A percentile compares a stretch with the other conserved stretches of the same genome.
phyloP scores from a whole-genome alignment of 2,113 vertebrate species.

The Cryptomyrus ogoouensis region DNA sequence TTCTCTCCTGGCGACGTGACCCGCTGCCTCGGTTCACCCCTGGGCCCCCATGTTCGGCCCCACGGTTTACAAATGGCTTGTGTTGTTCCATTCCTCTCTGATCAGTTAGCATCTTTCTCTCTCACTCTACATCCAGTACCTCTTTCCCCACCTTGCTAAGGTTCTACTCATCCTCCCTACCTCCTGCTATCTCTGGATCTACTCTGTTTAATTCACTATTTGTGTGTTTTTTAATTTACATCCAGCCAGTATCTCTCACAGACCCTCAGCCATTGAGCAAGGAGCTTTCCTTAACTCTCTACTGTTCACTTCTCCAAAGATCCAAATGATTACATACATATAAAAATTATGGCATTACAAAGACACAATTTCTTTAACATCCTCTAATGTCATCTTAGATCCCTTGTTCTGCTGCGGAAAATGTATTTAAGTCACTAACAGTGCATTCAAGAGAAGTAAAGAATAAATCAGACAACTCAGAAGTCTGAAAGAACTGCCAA shows the following conservation, averaged over 20 bases:
- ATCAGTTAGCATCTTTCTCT: slow-evolving; percentile 19
- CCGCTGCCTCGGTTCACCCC: slow-evolving; percentile 6
- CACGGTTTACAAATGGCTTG: slow-evolving; percentile 19
- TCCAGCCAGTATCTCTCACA: not conserved
- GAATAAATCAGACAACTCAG: not conserved
- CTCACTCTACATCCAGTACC: not conserved
- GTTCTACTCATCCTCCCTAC: not conserved
- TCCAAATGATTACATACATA: not conserved
- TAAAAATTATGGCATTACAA: not conserved
- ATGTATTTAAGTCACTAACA: not conserved
- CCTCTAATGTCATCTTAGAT: not conserved
- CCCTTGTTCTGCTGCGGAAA: not conserved
- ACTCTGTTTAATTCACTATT: not conserved
- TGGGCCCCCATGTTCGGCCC: slow-evolving; percentile 20
- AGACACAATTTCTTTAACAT: not conserved
- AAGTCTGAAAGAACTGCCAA: not conserved
- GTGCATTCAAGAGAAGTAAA: not conserved
- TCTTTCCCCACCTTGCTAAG: not conserved
- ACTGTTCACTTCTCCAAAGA: not conserved
- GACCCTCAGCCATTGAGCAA: not conserved
- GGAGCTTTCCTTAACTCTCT: not conserved
- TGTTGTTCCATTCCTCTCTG: slow-evolving; percentile 27
- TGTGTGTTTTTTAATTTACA: slow-evolving; percentile 3
- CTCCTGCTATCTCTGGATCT: not conserved
- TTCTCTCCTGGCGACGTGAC: slow-evolving; percentile 21